Conservation (phyloP, 2,888 invertebrate genomes). For the Platerodrilus igneus region DNA sequence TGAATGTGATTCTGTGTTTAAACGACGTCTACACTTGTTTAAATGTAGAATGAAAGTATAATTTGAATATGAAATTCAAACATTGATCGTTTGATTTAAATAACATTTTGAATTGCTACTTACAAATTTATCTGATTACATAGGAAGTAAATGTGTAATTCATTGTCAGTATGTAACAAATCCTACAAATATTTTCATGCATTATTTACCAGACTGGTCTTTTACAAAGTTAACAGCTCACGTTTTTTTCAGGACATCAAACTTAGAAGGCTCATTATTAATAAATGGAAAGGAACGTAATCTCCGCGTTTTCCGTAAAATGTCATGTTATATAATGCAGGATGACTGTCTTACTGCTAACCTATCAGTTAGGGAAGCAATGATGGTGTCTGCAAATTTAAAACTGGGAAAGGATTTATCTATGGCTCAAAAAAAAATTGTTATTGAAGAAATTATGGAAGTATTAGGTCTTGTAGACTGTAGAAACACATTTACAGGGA, state of each 20-base stretch:
- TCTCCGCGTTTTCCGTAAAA: conserved; percentile 81
- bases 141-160: no score
- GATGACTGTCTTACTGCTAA: conserved; percentile 86
- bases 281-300: conserved; percentile 87
- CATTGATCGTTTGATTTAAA: no score
- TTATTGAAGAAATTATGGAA: conserved; percentile 81
- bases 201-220: no score
- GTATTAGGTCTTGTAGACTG: conserved; percentile 78
- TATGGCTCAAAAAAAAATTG: conserved; percentile 67
- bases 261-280: conserved; percentile 77
- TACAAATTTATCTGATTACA: no score
- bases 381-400: conserved; percentile 90
- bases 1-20: no score
- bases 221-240: no score
- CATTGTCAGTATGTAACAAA: no score
- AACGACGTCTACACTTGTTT: no score
- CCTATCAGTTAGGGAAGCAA: conserved; percentile 85
- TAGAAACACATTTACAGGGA: conserved; percentile 71
- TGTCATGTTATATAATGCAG: conserved; percentile 97
- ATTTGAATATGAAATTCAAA: no score
- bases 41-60: no score
- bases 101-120: no score
- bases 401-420: conserved; percentile 80
- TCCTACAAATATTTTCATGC: no score
- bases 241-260: conserved; percentile 64